A percentile compares a stretch with the other conserved stretches of the same genome.
phyloP scores from a whole-genome alignment of 2,797 vertebrate species.

The Tenualosa ilisha region DNA sequence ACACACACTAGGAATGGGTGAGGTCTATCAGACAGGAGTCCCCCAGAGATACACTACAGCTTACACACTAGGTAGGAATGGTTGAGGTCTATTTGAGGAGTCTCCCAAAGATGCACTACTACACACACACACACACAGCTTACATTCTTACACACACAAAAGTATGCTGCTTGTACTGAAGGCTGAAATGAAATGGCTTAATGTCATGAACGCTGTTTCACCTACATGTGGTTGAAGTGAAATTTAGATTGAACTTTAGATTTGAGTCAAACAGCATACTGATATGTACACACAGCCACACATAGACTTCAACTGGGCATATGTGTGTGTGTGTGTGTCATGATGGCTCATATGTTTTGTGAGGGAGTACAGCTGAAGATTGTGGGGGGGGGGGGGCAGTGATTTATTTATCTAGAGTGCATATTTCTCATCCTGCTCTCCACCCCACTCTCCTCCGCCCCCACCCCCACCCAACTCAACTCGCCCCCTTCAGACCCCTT shows the following conservation, averaged over 20 bases:
- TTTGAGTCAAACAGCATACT: neutral
- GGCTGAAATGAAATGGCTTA: neutral
- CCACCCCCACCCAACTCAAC: no score
- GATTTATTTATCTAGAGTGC: slow-evolving; percentile 40
- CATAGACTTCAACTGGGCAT: neutral
- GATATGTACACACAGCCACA: no score
- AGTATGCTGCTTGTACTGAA: neutral
- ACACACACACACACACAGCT: neutral
- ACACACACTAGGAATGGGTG: neutral
- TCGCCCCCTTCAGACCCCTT: slow-evolving; percentile 55
- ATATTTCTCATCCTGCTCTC: slow-evolving; percentile 37
- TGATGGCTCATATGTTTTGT: neutral
- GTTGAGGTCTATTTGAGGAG: neutral
- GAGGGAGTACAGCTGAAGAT: neutral
- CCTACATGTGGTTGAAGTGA: neutral
- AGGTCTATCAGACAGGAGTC: no score
- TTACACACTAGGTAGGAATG: neutral
- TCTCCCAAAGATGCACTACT: neutral
- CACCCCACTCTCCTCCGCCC: slow-evolving; percentile 5
- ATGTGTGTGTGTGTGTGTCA: neutral
- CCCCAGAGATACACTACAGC: no score
- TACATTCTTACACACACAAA: slow-evolving; percentile 9
- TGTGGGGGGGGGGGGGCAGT: neutral
- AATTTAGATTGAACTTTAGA: neutral
- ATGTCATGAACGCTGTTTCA: neutral